Conservation (phyloP, 2,888 invertebrate species). For the Athrips mouffetella region DNA sequence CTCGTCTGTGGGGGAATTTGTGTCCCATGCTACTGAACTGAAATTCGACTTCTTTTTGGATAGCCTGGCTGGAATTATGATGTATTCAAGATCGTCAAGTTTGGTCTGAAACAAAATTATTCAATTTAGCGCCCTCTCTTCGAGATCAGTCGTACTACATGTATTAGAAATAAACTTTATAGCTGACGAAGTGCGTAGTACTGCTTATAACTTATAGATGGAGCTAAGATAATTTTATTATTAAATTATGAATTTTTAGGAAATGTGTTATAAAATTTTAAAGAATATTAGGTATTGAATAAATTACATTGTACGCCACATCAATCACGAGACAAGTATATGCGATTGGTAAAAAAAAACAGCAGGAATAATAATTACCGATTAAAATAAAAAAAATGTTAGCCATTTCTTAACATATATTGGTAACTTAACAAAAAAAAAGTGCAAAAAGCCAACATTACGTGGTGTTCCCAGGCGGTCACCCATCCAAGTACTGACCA, state of each 20-base stretch:
- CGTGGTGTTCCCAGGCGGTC: slow-evolving; percentile 36
- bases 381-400: too few species aligned
- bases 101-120: slow-evolving; percentile 38
- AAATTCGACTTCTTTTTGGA: slow-evolving; percentile 48
- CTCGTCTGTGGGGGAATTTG: slow-evolving; percentile 52
- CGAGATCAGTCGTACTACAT: background rate
- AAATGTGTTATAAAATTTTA: too few species aligned
- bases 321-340: too few species aligned
- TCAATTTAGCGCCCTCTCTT: background rate
- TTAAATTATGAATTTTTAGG: too few species aligned
- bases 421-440: background rate
- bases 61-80: slow-evolving; percentile 58
- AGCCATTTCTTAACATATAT: background rate
- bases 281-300: too few species aligned
- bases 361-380: too few species aligned
- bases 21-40: slow-evolving; percentile 53
- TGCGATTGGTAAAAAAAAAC: too few species aligned
- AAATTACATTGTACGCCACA: too few species aligned
- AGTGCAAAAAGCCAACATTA: background rate
- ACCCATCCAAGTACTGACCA: slow-evolving; percentile 73
- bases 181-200: background rate
- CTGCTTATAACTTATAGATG: too few species aligned
- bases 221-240: too few species aligned
- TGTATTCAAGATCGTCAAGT: slow-evolving; percentile 59
- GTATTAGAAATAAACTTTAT: background rate